phyloP scores from a whole-genome alignment of 2,797 vertebrate species.

The Cryptoprocta ferox region DNA sequence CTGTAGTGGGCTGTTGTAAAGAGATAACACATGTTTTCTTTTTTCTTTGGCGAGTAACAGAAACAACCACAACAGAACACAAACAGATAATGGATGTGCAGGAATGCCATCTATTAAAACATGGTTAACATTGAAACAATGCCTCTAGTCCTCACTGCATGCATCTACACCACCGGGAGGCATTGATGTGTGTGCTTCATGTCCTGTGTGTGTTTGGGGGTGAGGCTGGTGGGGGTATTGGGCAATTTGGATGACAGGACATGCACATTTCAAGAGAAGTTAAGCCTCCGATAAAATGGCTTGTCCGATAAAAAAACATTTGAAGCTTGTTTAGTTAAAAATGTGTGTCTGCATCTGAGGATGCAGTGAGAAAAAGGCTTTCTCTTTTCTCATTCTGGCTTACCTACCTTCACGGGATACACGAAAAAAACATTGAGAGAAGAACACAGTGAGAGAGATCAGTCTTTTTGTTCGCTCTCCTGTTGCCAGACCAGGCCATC shows the following conservation, averaged over 20 bases:
- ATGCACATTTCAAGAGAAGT: constrained; percentile 70
- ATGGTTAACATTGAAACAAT: constrained; percentile 78
- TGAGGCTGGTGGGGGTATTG: constrained; percentile 66
- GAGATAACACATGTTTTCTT: constrained; percentile 52
- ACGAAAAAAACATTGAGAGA: not conserved
- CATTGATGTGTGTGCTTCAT: constrained; percentile 70
- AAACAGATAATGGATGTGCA: constrained; percentile 69
- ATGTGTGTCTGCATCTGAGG: constrained; percentile 26
- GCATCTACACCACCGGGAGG: constrained; percentile 69
- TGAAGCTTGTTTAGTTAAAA: constrained; percentile 74
- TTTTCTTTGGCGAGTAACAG: constrained; percentile 63
- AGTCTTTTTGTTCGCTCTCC: constrained; percentile 35
- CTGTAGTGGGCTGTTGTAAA: constrained; percentile 78
- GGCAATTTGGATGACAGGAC: constrained; percentile 72
- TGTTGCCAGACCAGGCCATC: not conserved
- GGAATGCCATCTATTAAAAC: constrained; percentile 79
- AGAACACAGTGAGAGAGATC: constrained; percentile 1
- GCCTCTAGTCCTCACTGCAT: constrained; percentile 79
- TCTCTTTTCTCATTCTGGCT: constrained; percentile 38
- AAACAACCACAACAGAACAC: constrained; percentile 69
- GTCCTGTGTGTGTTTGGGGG: constrained; percentile 63
- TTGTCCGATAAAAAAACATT: constrained; percentile 58
- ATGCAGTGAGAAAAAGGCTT: not conserved
- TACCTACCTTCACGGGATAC: constrained; percentile 17
- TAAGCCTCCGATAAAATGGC: constrained; percentile 60